These are phyloP conservation scores for Crax fasciolata DNA, from an alignment of 2,797 vertebrate genomes.

Conservation along the genomic window DNA sequence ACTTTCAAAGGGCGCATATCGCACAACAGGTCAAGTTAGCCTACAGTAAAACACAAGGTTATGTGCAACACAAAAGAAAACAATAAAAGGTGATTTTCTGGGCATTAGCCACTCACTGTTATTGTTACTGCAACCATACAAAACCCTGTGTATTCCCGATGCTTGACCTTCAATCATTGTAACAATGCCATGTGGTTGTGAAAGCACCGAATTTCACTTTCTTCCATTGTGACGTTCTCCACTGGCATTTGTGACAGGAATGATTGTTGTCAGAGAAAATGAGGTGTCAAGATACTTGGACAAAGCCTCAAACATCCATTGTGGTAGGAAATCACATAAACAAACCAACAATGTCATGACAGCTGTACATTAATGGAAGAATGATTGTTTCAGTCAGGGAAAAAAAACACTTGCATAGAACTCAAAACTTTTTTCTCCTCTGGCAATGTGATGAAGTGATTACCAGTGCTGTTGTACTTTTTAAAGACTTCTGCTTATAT, in stretches of 20 bases:
- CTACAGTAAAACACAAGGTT: constrained; percentile 40
- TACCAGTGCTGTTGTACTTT: not conserved
- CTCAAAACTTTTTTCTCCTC: not conserved
- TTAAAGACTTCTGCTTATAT: not conserved
- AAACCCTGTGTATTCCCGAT: not conserved
- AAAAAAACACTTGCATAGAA: not conserved
- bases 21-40: constrained; percentile 17
- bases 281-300: constrained; percentile 33
- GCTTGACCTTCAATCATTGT: constrained; percentile 46
- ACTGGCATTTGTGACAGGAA: constrained; percentile 26
- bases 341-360: not conserved
- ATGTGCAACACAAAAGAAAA: constrained; percentile 48
- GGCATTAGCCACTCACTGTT: constrained; percentile 36
- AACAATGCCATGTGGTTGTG: not conserved
- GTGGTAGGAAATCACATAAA: constrained; percentile 13
- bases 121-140: not conserved
- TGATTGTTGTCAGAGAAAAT: constrained; percentile 51
- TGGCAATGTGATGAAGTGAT: not conserved
- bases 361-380: not conserved
- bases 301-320: constrained; percentile 1
- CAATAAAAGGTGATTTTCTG: constrained; percentile 58
- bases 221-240: constrained; percentile 20
- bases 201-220: constrained; percentile 48
- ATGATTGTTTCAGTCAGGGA: not conserved
- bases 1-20: constrained; percentile 23